These are phyloP conservation scores for Drosophila putrida DNA, from an alignment of 2,888 invertebrate species.

Conservation along the genomic window DNA sequence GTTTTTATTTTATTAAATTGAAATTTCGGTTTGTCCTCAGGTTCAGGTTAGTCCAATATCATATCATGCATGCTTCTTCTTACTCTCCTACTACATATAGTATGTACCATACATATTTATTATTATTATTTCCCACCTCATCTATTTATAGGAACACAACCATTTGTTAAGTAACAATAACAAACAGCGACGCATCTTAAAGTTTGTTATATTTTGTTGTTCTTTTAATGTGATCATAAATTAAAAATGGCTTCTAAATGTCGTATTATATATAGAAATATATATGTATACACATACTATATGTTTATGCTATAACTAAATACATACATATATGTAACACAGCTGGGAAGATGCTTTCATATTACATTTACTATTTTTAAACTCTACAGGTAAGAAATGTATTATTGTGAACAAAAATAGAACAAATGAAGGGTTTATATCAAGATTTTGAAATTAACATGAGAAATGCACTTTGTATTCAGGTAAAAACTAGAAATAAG, in stretches of 20 bases:
- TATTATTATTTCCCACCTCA: constrained; percentile 56
- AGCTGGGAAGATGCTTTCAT: constrained; percentile 26
- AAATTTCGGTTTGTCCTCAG: constrained; percentile 59
- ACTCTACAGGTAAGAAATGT: constrained; percentile 26
- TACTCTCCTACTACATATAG: not conserved
- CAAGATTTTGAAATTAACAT: not conserved
- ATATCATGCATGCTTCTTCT: constrained; percentile 3
- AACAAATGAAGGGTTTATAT: not conserved
- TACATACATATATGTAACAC: constrained; percentile 35
- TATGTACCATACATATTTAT: not conserved
- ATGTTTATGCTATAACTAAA: constrained; percentile 3
- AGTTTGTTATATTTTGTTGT: constrained; percentile 37
- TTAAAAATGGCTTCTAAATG: constrained; percentile 25
- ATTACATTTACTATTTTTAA: constrained; percentile 10
- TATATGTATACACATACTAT: constrained; percentile 14
- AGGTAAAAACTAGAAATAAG: not conserved
- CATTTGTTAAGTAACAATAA: constrained; percentile 43
- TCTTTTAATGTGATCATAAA: constrained; percentile 27
- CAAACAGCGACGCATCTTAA: constrained; percentile 23
- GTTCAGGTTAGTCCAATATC: constrained; percentile 56
- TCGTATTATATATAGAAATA: constrained; percentile 5
- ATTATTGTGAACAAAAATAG: constrained; percentile 2
- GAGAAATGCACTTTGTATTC: not conserved
- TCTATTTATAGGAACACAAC: constrained; percentile 63
- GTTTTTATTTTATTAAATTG: constrained; percentile 65